Percentiles rank a stretch among this genome's conserved stretches.
Conservation (phyloP, 2,113 vertebrate species). For the Etheostoma spectabile region DNA sequence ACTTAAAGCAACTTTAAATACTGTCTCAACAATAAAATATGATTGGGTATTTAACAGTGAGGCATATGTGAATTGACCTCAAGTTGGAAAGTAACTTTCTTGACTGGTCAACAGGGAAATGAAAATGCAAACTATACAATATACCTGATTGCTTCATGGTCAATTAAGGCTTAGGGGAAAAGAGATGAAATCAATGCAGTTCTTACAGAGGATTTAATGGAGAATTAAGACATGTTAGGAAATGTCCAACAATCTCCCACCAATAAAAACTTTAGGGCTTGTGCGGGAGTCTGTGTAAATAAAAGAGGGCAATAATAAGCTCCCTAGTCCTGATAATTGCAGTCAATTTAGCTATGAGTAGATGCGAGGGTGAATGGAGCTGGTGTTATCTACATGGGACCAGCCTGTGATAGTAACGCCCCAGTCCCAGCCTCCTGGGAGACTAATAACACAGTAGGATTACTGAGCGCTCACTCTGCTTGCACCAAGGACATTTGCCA, state of each 20-base stretch:
- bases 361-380: constrained; percentile 83
- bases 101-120: constrained; percentile 49
- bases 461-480: constrained; percentile 85
- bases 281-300: constrained; percentile 69
- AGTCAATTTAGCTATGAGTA: constrained; percentile 87
- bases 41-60: not conserved
- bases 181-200: constrained; percentile 63
- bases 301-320: constrained; percentile 82
- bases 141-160: constrained; percentile 68
- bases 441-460: constrained; percentile 92
- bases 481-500: constrained; percentile 90
- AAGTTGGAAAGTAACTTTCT: constrained; percentile 51
- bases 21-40: not conserved
- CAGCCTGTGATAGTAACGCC: constrained; percentile 90
- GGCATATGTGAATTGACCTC: constrained; percentile 10
- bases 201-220: constrained; percentile 61
- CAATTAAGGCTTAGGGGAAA: constrained; percentile 71
- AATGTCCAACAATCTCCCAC: constrained; percentile 64
- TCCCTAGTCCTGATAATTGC: constrained; percentile 83
- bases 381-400: constrained; percentile 90
- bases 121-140: constrained; percentile 67
- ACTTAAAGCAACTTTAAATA: not conserved
- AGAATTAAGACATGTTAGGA: constrained; percentile 64
- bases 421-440: constrained; percentile 88
- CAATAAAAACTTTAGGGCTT: constrained; percentile 67